Evolutionary conservation across 2,797 vertebrate species (phyloP), one percentile per base, ranked within the genome.

Genomic region (Silurus aristotelis): DNA sequence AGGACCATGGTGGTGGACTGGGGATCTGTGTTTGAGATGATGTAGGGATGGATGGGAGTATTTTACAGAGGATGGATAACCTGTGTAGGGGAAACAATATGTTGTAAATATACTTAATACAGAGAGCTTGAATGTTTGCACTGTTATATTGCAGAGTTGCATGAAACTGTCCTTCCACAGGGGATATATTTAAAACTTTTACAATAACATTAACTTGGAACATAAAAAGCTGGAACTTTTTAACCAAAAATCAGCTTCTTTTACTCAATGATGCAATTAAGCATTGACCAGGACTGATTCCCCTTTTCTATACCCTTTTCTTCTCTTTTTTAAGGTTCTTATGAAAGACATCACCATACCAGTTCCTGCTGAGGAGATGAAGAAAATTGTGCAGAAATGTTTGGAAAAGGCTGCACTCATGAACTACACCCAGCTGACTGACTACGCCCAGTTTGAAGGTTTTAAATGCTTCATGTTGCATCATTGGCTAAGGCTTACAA

Each of bases 271-370:
- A 77, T 79, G 6, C 20, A 79, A 6, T 79, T 61, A 19, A 61
- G 0, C 31, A 61, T 63, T n/a, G 38, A 8, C 19, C 2, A 2
- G 31, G 2, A 10, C 6, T 19, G 6, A 19, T 61, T 61, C 60
- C 60, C 0, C 17, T 6, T 61, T 78, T 78, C 12, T 43, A 1
- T 15, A 58, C 10, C 27, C 17, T 9, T 19, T 78, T 78, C 12
- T 43, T 2, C 19, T n/a, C 20, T 61, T 61, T 1, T 6, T 5
- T 22, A 90, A 99, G 98, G 97, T 98, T 88, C 94, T 99, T 91
- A 99, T 99, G 98, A 99, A 98, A 93, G 98, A 99, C 93, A 97
- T 98, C 91, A 97, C 96, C 86, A 97, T 97, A 25, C 96, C 96
- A 0, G 95, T 99, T 86, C 96, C 97, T 80, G 92, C 95, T 20